These are phyloP conservation scores for Drosophila limbata DNA, from an alignment of 2,888 invertebrate species.

Conservation along the genomic window DNA sequence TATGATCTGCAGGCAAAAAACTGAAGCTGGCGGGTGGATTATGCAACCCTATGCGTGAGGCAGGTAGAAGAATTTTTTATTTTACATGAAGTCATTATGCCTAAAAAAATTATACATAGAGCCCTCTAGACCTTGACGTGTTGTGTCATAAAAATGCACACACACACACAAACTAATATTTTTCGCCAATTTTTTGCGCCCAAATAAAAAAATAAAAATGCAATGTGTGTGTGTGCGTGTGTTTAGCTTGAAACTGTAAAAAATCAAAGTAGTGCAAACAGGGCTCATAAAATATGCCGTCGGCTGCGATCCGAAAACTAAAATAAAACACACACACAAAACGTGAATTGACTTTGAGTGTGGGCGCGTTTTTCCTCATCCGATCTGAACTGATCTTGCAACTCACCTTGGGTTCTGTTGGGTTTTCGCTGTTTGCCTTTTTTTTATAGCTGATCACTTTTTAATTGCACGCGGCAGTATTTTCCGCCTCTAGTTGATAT, in stretches of 20 bases:
- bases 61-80: conserved; percentile 65
- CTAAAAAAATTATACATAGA: conserved; percentile 64
- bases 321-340: conserved; percentile 30
- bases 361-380: conserved; percentile 49
- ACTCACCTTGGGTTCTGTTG: conserved; percentile 70
- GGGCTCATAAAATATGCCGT: conserved; percentile 70
- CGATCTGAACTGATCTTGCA: conserved; percentile 36
- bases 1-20: conserved; percentile 75
- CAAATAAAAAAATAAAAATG: conserved; percentile 56
- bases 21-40: conserved; percentile 70
- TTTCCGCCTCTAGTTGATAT: conserved; percentile 12
- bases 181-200: conserved; percentile 42
- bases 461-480: conserved; percentile 64
- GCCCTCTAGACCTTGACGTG: conserved; percentile 67
- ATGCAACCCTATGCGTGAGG: conserved; percentile 76
- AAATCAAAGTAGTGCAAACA: conserved; percentile 78
- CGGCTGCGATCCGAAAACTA: conserved; percentile 50
- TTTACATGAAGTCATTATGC: conserved; percentile 72
- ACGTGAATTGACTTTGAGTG: conserved; percentile 60
- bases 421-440: conserved; percentile 12
- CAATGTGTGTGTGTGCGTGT: conserved; percentile 6
- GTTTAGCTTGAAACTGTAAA: conserved; percentile 75
- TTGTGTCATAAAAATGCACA: conserved; percentile 63
- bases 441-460: conserved; percentile 63
- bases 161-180: conserved; percentile 3